Conservation (phyloP, 1,140 invertebrate genomes). For the Triops longicaudatus region DNA sequence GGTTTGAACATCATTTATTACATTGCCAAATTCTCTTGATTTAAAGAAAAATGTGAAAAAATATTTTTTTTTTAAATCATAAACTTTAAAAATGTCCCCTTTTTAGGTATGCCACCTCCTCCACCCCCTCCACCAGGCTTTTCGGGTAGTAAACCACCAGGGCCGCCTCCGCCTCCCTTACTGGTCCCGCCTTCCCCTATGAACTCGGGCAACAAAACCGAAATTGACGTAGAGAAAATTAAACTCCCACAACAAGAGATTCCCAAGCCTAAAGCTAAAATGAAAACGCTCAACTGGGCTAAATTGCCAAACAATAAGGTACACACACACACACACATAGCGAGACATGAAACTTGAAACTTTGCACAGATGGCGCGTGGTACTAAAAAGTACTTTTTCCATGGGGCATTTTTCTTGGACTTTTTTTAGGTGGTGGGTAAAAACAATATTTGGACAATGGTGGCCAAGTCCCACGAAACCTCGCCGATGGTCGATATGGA, state of each 20-base stretch:
- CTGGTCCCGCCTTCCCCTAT: constrained; percentile 38
- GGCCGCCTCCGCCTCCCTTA: constrained; percentile 39
- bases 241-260: constrained; percentile 73
- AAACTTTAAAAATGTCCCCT: background rate
- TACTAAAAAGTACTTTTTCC: no score
- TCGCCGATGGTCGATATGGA: constrained; percentile 68
- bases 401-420: constrained; percentile 17
- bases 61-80: background rate
- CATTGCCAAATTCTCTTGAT: background rate
- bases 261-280: constrained; percentile 79
- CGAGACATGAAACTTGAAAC: no score
- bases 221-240: constrained; percentile 32
- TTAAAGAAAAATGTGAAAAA: background rate
- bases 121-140: constrained; percentile 42
- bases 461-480: constrained; percentile 74
- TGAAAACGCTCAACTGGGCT: constrained; percentile 92
- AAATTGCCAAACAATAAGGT: constrained; percentile 82
- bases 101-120: constrained; percentile 37
- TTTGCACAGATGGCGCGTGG: no score
- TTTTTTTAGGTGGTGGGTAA: constrained; percentile 59
- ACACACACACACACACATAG: constrained; percentile 30
- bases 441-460: constrained; percentile 86
- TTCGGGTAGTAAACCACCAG: constrained; percentile 32
- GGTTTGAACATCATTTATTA: background rate
- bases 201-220: constrained; percentile 35